phyloP scores from a whole-genome alignment of 2,888 invertebrate species.

The Aelia acuminata region DNA sequence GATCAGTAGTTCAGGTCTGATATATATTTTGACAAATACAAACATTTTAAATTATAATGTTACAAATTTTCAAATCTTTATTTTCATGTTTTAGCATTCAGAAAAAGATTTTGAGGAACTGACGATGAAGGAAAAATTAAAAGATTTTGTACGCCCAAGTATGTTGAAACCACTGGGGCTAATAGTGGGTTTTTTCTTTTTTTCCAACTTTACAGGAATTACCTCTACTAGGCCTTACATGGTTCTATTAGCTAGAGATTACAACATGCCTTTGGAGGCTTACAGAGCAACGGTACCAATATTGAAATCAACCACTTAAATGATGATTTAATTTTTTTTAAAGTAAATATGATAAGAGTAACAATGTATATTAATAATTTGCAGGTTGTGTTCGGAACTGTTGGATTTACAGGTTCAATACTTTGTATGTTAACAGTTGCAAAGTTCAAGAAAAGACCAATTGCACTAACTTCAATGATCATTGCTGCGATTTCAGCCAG shows the following conservation, averaged over 20 bases:
- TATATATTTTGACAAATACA: not conserved
- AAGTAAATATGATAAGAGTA: not conserved
- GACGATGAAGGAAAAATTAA: conserved; percentile 61
- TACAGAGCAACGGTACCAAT: conserved; percentile 72
- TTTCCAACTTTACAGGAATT: conserved; percentile 73
- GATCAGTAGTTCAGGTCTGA: conserved; percentile 32
- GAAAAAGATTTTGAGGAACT: conserved; percentile 53
- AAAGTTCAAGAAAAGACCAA: conserved; percentile 71
- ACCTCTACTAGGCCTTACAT: conserved; percentile 73
- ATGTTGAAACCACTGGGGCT: conserved; percentile 73
- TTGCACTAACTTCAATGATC: conserved; percentile 71
- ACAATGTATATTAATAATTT: conserved; percentile 63
- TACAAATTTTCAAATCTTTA: not conserved
- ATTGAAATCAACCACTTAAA: not conserved
- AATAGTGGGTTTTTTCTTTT: conserved; percentile 73
- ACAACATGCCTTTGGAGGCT: conserved; percentile 68
- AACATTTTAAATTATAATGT: not conserved
- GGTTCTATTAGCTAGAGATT: conserved; percentile 72
- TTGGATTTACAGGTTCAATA: conserved; percentile 71
- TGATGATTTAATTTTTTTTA: not conserved
- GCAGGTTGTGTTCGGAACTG: conserved; percentile 72
- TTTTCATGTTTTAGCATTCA: not conserved
- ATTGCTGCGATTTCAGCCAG: conserved; percentile 68
- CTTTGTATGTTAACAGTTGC: conserved; percentile 71
- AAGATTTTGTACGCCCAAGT: conserved; percentile 70